Base-by-base conservation (phyloP, 2,888 invertebrate genomes). In the Apodemia mormo region DNA sequence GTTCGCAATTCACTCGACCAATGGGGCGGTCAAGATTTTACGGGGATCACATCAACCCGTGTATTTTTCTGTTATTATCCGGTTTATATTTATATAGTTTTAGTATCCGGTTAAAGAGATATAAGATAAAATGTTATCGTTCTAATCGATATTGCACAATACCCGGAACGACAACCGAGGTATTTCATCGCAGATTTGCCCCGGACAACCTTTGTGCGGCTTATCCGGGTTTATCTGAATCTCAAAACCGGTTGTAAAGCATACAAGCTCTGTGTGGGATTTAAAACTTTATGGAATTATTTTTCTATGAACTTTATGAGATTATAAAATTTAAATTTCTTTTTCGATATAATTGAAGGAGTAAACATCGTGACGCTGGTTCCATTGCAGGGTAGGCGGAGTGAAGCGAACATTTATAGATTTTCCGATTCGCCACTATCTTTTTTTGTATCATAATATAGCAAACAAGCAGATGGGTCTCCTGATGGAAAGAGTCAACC, bases 161-260 rank as follows among this genome's bases (percentile, higher is more conserved):
- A 76, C 71, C 79, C 79, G 74, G 49, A 30, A 8, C 12, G 58
- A 30, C 58, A 33, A 6, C 58, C 58, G 30, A 33, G 33, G 30
- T 61, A 61, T 61, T 61, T 61, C 58, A 61, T 61, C 30, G 58
- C 29, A 61, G 30, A 61, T 61, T 29, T 66, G 49, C 43, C 67
- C 67, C 67, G 69, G 49, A 61, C 73, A 73, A 69, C 72, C 71
- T 72, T 69, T 71, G 69, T 70, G 65, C 49, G 68, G 73, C 74
- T 75, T 68, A 72, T 73, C 71, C 70, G 65, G 71, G 45, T 66
- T 68, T 69, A 77, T 74, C 81, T 80, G 76, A 82, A 81, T 81
- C 80, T 68, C 9, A 29, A 2, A 14, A 43, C 52, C 65, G 52
- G 54, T 54, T 68, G 64, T 68, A 54, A 33, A 61, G 61, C 61